These are phyloP conservation scores for Ophion ventricosus DNA, from an alignment of 2,888 invertebrate genomes.

Conservation along the genomic window DNA sequence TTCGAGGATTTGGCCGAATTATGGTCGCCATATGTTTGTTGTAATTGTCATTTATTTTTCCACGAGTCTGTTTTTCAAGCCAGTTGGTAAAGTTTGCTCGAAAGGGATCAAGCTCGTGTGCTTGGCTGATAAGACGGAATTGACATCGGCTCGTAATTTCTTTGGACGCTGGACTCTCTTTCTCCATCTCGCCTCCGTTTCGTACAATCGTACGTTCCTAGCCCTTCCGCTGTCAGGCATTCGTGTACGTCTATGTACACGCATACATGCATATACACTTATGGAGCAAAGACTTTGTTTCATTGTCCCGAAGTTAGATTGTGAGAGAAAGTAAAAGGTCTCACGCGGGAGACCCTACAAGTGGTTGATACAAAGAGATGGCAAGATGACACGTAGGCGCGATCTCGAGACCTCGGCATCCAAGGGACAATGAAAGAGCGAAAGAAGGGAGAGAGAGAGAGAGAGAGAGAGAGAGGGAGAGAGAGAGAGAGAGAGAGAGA, in stretches of 20 bases:
- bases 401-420: constrained; percentile 25
- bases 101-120: no score
- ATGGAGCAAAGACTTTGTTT: not conserved
- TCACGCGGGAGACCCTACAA: constrained; percentile 10
- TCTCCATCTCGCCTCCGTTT: constrained; percentile 3
- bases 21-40: no score
- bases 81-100: no score
- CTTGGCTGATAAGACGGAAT: no score
- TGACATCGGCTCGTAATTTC: no score
- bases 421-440: constrained; percentile 5
- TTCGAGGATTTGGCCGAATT: no score
- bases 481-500: constrained; percentile 11
- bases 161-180: no score
- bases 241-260: no score
- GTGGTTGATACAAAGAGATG: constrained; percentile 22
- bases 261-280: not conserved
- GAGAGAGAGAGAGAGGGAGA: constrained; percentile 23
- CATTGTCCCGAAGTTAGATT: not conserved
- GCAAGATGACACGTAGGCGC: constrained; percentile 34
- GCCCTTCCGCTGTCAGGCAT: not conserved
- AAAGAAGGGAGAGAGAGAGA: not conserved
- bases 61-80: no score
- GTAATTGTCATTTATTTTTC: no score
- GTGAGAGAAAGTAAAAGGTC: constrained; percentile 30
- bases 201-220: not conserved